These are phyloP conservation scores for Zeus faber DNA, from an alignment of 2,113 vertebrate genomes.

Conservation along the genomic window DNA sequence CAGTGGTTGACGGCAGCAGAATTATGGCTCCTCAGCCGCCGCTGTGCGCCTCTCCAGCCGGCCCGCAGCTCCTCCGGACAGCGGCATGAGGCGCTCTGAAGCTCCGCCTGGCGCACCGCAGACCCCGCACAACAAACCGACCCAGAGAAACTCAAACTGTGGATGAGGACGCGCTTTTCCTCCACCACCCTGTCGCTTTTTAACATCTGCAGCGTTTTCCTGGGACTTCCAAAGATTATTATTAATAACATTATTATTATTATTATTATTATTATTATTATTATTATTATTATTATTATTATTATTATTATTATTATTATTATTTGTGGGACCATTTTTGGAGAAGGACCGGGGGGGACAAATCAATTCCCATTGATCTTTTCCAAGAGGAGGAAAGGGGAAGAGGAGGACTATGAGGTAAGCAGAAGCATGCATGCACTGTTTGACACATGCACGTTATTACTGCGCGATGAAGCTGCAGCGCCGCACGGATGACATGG, in stretches of 20 bases:
- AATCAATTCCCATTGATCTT: conserved; percentile 16
- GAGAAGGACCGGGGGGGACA: conserved; percentile 17
- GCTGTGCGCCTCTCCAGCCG: conserved; percentile 46
- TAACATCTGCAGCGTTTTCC: conserved; percentile 69
- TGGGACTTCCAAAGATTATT: background rate
- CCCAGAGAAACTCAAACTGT: conserved; percentile 33
- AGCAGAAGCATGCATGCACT: conserved; percentile 41
- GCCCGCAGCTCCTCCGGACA: conserved; percentile 36
- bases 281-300: too few relatives aligned
- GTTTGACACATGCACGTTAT: conserved; percentile 12
- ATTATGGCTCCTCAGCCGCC: conserved; percentile 66
- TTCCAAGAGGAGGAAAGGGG: background rate
- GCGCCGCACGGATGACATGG: too few relatives aligned
- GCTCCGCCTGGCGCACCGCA: conserved; percentile 24
- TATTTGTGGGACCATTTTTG: too few relatives aligned
- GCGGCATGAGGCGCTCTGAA: conserved; percentile 48
- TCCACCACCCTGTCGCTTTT: conserved; percentile 50
- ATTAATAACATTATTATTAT: too few relatives aligned
- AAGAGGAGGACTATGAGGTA: conserved; percentile 71
- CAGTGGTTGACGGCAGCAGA: conserved; percentile 54
- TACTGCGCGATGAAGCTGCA: conserved; percentile 32
- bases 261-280: too few relatives aligned
- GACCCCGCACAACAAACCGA: conserved; percentile 13
- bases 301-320: background rate
- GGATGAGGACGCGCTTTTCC: conserved; percentile 16